These are phyloP conservation scores for Entelurus aequoreus DNA, from an alignment of 2,113 vertebrate genomes.

Conservation along the genomic window DNA sequence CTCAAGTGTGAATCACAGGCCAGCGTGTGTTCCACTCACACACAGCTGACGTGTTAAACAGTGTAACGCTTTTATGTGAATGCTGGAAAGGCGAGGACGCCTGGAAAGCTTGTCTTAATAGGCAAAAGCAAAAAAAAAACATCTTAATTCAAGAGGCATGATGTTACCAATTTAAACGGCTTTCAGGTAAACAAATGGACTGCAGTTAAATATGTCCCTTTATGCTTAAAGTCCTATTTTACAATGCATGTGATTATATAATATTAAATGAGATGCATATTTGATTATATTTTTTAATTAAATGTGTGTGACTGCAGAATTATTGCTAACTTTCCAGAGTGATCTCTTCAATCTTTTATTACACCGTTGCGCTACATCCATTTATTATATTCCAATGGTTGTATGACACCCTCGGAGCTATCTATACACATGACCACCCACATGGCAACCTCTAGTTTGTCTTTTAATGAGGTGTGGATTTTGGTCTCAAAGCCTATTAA, in stretches of 20 bases:
- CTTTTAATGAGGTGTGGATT: neutral
- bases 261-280: no score
- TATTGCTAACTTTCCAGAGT: neutral
- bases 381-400: neutral
- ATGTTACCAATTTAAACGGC: no score
- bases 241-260: no score
- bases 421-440: neutral
- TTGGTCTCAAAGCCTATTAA: neutral
- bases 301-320: neutral
- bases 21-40: conserved; percentile 41
- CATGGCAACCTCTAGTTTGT: neutral
- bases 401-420: neutral
- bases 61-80: conserved; percentile 18
- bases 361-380: neutral
- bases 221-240: no score
- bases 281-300: neutral
- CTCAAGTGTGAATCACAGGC: conserved; percentile 52
- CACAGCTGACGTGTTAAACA: conserved; percentile 31
- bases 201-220: no score
- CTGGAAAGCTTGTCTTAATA: conserved; percentile 15
- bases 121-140: no score
- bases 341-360: neutral
- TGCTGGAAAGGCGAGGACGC: conserved; percentile 1
- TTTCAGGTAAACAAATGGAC: no score
- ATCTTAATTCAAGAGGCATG: no score